Evolutionary conservation across 2,797 vertebrate genomes (phyloP).

Genomic region (Ispidina lecontei): DNA sequence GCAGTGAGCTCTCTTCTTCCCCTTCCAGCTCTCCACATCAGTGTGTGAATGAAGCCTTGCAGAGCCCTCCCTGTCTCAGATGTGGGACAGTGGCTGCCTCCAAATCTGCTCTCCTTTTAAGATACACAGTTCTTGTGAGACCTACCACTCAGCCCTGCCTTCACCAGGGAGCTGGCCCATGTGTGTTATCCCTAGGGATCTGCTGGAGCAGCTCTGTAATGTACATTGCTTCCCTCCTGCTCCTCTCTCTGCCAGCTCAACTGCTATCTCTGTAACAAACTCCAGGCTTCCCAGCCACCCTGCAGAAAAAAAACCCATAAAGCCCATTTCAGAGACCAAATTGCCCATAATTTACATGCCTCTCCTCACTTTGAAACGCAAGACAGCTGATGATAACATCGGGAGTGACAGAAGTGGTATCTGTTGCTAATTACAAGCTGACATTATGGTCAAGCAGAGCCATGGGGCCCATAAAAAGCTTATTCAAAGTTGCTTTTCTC

Average conservation of each 20-base stretch:
- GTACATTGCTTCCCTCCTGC: background rate
- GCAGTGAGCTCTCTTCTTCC: background rate
- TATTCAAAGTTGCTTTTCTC: conserved; percentile 56
- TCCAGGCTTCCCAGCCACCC: background rate
- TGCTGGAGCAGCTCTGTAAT: background rate
- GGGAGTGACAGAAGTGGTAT: conserved; percentile 69
- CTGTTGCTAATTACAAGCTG: conserved; percentile 77
- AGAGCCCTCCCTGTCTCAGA: background rate
- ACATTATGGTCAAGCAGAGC: conserved; percentile 69
- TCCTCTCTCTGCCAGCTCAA: background rate
- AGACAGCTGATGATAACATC: conserved; percentile 76
- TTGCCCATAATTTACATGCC: conserved; percentile 74
- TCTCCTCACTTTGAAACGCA: conserved; percentile 76
- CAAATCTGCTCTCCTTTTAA: background rate
- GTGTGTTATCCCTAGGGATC: background rate
- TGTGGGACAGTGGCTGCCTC: background rate
- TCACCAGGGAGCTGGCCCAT: background rate
- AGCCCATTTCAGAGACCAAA: conserved; percentile 66
- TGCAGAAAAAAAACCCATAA: conserved; percentile 55
- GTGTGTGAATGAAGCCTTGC: background rate
- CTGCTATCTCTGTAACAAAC: background rate
- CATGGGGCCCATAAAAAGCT: conserved; percentile 63
- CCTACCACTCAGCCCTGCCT: background rate
- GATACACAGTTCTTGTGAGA: background rate
- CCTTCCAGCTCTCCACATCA: rapidly evolving